phyloP scores from a whole-genome alignment of 2,888 invertebrate genomes.

The Nymphalis c-album region DNA sequence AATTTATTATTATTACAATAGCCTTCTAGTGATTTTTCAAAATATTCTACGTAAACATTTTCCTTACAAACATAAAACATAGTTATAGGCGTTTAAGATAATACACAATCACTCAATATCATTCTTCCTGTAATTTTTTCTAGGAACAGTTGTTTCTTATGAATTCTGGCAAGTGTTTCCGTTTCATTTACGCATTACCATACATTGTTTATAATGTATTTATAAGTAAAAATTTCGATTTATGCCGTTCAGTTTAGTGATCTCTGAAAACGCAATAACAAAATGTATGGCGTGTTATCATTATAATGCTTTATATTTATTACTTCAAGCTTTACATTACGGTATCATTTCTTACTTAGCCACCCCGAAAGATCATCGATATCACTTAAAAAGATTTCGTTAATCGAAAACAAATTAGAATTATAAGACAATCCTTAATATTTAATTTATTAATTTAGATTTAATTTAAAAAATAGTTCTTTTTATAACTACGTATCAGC shows the following conservation, averaged over 20 bases:
- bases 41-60: not conserved
- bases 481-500: not conserved
- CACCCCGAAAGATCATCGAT: no score
- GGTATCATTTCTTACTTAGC: no score
- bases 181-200: constrained; percentile 18
- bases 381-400: no score
- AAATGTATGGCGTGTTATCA: no score
- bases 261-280: not conserved
- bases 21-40: not conserved
- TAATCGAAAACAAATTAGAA: no score
- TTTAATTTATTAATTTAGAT: no score
- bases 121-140: constrained; percentile 16
- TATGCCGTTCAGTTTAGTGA: not conserved
- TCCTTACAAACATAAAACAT: not conserved
- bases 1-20: not conserved
- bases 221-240: not conserved
- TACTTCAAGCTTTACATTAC: no score
- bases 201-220: constrained; percentile 8
- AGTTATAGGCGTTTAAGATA: not conserved
- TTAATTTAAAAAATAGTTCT: not conserved
- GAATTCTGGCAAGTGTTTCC: constrained; percentile 27
- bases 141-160: constrained; percentile 21
- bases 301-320: no score
- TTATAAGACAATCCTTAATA: not conserved
- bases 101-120: constrained; percentile 3